phyloP scores from a whole-genome alignment of 2,888 invertebrate species.

The Drosophila macrospina region DNA sequence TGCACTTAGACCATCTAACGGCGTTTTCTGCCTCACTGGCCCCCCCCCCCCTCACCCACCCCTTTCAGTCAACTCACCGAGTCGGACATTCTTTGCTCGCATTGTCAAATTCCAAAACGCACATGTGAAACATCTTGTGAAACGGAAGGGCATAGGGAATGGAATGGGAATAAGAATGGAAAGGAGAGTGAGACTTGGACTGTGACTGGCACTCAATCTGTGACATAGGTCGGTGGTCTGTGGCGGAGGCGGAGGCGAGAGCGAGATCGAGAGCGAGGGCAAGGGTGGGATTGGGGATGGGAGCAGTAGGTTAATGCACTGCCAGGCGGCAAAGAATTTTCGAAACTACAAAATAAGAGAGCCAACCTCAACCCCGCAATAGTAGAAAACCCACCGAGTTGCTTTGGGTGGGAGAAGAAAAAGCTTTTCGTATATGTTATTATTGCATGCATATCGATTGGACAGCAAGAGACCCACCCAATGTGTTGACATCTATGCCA shows the following conservation, averaged over 20 bases:
- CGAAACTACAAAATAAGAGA: constrained; percentile 26
- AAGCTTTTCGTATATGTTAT: constrained; percentile 52
- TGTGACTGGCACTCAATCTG: constrained; percentile 17
- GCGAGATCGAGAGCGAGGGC: no score
- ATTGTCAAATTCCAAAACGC: constrained; percentile 52
- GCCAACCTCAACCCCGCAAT: neutral
- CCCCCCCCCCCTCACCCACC: neutral
- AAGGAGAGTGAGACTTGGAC: constrained; percentile 12
- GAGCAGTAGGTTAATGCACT: constrained; percentile 58
- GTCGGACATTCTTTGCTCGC: constrained; percentile 31
- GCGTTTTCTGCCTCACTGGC: constrained; percentile 2
- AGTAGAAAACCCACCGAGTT: constrained; percentile 35
- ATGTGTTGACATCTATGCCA: constrained; percentile 49
- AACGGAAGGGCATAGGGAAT: neutral
- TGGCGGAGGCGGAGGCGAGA: no score
- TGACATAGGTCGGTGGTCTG: constrained; percentile 14
- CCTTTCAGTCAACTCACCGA: neutral
- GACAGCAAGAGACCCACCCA: constrained; percentile 8
- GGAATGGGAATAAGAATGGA: neutral
- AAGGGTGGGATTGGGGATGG: no score
- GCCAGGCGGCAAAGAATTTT: constrained; percentile 42
- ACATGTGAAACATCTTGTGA: constrained; percentile 50
- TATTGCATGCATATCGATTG: constrained; percentile 60
- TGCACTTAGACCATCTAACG: constrained; percentile 23
- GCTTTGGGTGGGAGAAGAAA: constrained; percentile 42